Conservation (phyloP, 2,888 invertebrate species). For the Andrena haemorrhoa region DNA sequence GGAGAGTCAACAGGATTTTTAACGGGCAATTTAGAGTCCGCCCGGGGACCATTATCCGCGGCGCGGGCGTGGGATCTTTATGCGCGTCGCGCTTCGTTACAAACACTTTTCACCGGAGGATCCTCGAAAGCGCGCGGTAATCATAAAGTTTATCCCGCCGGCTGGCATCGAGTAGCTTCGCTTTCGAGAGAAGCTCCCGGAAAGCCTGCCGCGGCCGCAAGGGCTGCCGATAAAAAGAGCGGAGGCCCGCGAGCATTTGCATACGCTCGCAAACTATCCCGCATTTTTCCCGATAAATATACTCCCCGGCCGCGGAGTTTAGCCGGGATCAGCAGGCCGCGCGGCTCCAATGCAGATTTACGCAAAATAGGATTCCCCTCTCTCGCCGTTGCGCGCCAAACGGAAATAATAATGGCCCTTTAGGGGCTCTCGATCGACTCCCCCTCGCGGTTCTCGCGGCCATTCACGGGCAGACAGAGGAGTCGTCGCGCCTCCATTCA, state of each 20-base stretch:
- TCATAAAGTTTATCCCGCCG: conserved; percentile 55
- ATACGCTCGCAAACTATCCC: conserved; percentile 73
- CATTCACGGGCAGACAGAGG: neutral
- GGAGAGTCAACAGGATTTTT: conserved; percentile 55
- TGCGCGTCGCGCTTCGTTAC: conserved; percentile 52
- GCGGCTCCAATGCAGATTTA: conserved; percentile 79
- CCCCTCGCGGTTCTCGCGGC: conserved; percentile 10
- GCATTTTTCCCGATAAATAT: conserved; percentile 78
- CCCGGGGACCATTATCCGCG: conserved; percentile 41
- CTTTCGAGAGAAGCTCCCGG: conserved; percentile 8
- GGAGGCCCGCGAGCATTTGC: conserved; percentile 71
- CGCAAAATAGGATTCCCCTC: conserved; percentile 75
- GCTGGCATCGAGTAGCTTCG: conserved; percentile 46
- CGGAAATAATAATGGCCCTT: neutral
- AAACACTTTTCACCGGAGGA: conserved; percentile 48
- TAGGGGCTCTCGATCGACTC: neutral
- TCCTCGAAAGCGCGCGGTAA: conserved; percentile 44
- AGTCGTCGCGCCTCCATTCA: conserved; percentile 4
- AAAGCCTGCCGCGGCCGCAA: conserved; percentile 11
- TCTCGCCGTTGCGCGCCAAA: neutral
- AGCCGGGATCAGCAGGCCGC: conserved; percentile 56
- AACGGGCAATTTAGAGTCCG: conserved; percentile 54
- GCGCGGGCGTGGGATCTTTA: conserved; percentile 42
- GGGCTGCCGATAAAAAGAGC: conserved; percentile 55
- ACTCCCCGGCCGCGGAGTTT: conserved; percentile 70